Evolutionary conservation across 2,888 invertebrate species (phyloP), one percentile per base, ranked within the genome.

Genomic region (Xiphydria camelus): DNA sequence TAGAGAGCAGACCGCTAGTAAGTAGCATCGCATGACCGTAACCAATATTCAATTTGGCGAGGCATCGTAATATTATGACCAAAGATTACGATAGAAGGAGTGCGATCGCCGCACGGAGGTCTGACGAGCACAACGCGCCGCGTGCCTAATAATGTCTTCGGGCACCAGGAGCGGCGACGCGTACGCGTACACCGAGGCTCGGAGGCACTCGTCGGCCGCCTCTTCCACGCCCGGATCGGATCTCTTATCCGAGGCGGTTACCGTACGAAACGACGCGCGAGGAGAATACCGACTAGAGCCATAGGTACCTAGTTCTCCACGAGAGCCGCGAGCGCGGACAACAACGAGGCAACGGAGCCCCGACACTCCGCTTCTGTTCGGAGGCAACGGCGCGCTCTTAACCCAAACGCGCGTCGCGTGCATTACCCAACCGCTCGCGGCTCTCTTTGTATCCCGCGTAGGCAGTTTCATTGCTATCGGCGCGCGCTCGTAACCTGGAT

Each of bases 371-470:
- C 62, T 63, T 61, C 62, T 61, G 62, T 62, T 59, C 55, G 47
- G 58, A 62, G 61, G 59, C 59, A 57, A 55, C 53, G 52, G 57
- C 55, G 48, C 39, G 55, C 61, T 59, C 61, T 63, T 59, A 58
- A 58, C 58, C 51, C 58, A 62, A 62, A 61, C 55, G 59, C 58
- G 61, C 65, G n/a, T n/a, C n/a, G n/a, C n/a, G n/a, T 61, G 64
- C 68, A 69, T 69, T 69, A 69, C 67, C 56, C 59, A 53, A 55
- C 53, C 53, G 60, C 60, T 60, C 55, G 66, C 66, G 67, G 70
- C 62, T 49, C 56, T 66, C 66, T 65, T 67, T 68, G 63, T 63
- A 55, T 59, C 57, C 53, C 48, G 53, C 61, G 62, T 61, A 15
- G 12, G 15, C 12, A 65, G 65, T 68, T 68, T 66, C 65, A 64